Base-by-base conservation (phyloP, 2,113 vertebrate genomes). In the Potamarius usumacintae region DNA sequence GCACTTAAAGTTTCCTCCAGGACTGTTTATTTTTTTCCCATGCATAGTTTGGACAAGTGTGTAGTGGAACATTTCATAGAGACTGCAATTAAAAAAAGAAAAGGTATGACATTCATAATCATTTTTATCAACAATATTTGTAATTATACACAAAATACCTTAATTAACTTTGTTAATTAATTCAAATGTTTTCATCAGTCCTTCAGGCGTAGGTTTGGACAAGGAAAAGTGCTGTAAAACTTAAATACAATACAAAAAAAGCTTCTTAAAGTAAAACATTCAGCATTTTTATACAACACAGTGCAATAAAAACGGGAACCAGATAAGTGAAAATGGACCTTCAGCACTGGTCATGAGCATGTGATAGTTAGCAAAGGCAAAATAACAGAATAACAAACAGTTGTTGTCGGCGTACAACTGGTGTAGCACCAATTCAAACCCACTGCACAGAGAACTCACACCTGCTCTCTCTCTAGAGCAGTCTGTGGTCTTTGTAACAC, bases 1-100 rank as follows among this genome's bases (percentile, higher is more conserved):
- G 84, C 82, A 87, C 91, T 89, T 91, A 92, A 93, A 92, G 92
- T 94, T 93, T 96, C 93, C 95, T 93, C 94, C 91, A 92, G 93
- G 93, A 94, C 91, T 85, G 88, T 93, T 96, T 93, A 95, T 95
- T 87, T 95, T 95, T 87, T 96, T 95, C 92, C 94, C 95, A 96
- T 96, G 95, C 95, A 96, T 96, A 96, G 95, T 95, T 96, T 95
- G 94, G 94, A 96, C 94, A 95, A 92, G 92, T 95, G 94, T 95
- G 94, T 95, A 96, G 94, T 95, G 95, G 90, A 94, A 93, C 93
- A 84, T 85, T 88, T 89, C 74, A 85, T 87, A 88, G 86, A 91
- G 91, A 90, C 85, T 74, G 79, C 82, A 80, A 63, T 78, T 88
- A 88, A 60, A 79, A 92, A 93, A 92, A 60, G 89, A 91, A 91